These are phyloP conservation scores for Drosophila triauraria DNA, from an alignment of 1,140 invertebrate genomes.

Conservation along the genomic window DNA sequence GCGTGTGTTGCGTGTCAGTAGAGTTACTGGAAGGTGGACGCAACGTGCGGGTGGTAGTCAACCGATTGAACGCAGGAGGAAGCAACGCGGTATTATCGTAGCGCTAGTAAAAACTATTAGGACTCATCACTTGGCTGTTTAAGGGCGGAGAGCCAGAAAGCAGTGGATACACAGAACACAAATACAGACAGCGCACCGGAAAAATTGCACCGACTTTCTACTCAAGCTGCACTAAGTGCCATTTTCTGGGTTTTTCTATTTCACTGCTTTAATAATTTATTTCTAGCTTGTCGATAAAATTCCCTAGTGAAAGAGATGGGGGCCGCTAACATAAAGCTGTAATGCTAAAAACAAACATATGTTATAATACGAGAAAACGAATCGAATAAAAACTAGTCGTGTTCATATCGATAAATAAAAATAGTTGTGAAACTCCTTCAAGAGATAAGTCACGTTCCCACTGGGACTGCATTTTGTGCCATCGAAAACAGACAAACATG, in stretches of 20 bases:
- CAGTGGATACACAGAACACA: constrained; percentile 51
- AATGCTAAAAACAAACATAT: constrained; percentile 13
- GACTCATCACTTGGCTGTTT: constrained; percentile 62
- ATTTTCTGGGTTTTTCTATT: neutral
- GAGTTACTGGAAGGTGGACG: constrained; percentile 18
- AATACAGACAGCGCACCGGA: constrained; percentile 21
- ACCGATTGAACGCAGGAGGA: constrained; percentile 1
- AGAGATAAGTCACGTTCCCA: neutral
- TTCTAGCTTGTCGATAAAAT: neutral
- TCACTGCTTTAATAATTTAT: neutral
- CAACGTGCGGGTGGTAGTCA: constrained; percentile 17
- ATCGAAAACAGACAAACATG: no score
- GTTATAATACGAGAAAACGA: neutral
- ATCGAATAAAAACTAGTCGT: neutral
- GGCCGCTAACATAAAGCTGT: neutral
- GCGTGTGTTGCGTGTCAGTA: constrained; percentile 9
- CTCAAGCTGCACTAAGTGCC: neutral
- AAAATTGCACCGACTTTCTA: no score
- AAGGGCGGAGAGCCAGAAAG: constrained; percentile 14
- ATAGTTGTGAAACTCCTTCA: no score
- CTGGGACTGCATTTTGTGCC: neutral
- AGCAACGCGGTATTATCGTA: neutral
- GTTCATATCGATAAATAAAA: neutral
- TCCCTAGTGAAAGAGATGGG: neutral
- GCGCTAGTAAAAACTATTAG: constrained; percentile 71